Percentiles rank a stretch among this genome's conserved stretches.
Evolutionary conservation across 2,113 vertebrate genomes (phyloP).

Genomic region (Cromileptes altivelis): DNA sequence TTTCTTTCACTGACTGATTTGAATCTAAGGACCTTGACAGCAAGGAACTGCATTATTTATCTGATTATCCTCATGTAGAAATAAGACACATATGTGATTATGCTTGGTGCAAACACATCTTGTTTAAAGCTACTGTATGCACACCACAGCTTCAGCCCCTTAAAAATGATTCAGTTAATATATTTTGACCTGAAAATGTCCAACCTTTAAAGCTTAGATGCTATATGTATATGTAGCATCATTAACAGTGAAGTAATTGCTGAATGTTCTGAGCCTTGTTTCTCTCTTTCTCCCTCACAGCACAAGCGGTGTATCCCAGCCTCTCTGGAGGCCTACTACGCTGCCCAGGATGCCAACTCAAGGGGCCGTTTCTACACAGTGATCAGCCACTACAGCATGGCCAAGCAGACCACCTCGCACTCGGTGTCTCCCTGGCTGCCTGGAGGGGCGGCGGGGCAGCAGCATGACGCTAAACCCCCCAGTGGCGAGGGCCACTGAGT

Average conservation of each 20-base stretch:
- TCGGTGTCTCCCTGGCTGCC: constrained; percentile 97
- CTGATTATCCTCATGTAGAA: too few species aligned
- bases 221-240: too few species aligned
- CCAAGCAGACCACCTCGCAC: constrained; percentile 97
- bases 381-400: constrained; percentile 99
- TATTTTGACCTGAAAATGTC: too few species aligned
- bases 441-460: constrained; percentile 86
- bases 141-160: too few species aligned
- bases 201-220: too few species aligned
- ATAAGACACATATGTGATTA: too few species aligned
- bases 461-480: constrained; percentile 92
- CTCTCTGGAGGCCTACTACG: constrained; percentile 97
- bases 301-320: constrained; percentile 99
- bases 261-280: not conserved
- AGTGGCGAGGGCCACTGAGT: constrained; percentile 92
- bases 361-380: constrained; percentile 97
- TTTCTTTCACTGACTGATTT: too few species aligned
- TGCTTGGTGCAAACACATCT: too few species aligned
- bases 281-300: constrained; percentile 74
- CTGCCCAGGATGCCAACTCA: constrained; percentile 94
- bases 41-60: too few species aligned
- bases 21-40: too few species aligned
- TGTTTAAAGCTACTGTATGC: too few species aligned
- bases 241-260: not conserved
- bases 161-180: too few species aligned